phyloP scores from a whole-genome alignment of 2,797 vertebrate species.

The Melanotaenia parkinsoni region DNA sequence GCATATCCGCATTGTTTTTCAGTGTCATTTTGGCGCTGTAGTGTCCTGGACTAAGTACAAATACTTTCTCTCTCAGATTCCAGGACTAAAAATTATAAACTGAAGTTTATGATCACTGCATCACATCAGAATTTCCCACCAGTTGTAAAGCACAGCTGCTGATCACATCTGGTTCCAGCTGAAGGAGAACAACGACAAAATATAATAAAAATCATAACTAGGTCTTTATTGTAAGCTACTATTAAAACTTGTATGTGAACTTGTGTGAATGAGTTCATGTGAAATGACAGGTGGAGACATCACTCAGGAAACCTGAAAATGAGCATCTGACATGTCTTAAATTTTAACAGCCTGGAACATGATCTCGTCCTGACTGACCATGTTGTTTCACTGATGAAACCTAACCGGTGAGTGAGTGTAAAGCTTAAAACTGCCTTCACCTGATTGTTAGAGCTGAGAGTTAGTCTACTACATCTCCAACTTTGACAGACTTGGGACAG shows the following conservation, averaged over 20 bases:
- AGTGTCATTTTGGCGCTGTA: conserved; percentile 21
- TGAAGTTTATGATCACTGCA: conserved; percentile 55
- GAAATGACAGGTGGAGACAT: neutral
- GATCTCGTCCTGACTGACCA: neutral
- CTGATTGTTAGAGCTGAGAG: neutral
- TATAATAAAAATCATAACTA: neutral
- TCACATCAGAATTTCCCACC: conserved; percentile 58
- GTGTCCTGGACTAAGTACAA: conserved; percentile 18
- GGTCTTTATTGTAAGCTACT: neutral
- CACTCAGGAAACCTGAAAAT: neutral
- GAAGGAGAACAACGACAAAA: neutral
- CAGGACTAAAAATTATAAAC: conserved; percentile 41
- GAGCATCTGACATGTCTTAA: neutral
- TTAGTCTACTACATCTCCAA: neutral
- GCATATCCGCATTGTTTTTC: conserved; percentile 5
- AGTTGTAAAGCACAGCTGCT: conserved; percentile 47
- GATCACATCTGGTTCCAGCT: conserved; percentile 59
- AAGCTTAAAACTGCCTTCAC: neutral
- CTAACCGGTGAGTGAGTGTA: neutral
- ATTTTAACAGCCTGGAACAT: neutral
- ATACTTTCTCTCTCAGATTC: conserved; percentile 19
- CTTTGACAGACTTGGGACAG: neutral
- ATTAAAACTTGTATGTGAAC: neutral
- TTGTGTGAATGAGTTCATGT: neutral
- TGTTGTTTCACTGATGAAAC: neutral